Evolutionary conservation across 2,113 vertebrate species (phyloP).

Genomic region (Geothlypis trichas): DNA sequence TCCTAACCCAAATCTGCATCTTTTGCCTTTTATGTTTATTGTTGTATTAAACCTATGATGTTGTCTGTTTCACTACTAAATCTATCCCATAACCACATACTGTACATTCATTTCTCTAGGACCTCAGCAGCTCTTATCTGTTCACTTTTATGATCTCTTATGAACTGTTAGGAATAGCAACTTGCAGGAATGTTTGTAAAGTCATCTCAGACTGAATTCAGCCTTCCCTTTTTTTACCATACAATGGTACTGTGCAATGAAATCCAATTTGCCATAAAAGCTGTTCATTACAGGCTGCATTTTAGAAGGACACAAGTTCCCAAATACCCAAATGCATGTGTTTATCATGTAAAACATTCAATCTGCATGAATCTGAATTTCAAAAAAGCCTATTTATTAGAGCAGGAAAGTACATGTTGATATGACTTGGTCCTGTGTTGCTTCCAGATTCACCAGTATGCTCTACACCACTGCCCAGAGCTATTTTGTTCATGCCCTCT

Average conservation of each 20-base stretch:
- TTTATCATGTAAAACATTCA: constrained; percentile 33
- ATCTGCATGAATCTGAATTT: constrained; percentile 51
- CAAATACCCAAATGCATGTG: neutral
- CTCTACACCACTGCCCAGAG: neutral
- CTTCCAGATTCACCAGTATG: neutral
- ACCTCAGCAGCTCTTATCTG: constrained; percentile 67
- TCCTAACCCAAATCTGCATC: constrained; percentile 56
- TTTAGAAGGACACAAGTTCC: constrained; percentile 37
- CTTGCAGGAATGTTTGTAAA: constrained; percentile 69
- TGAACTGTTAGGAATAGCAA: constrained; percentile 71
- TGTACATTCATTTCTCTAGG: constrained; percentile 66
- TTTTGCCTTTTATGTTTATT: constrained; percentile 58
- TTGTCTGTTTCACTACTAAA: constrained; percentile 51
- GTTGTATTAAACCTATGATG: constrained; percentile 27
- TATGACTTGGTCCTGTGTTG: neutral
- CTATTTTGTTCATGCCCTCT: neutral
- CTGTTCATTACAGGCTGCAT: constrained; percentile 51
- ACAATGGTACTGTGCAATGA: neutral
- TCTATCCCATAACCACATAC: constrained; percentile 62
- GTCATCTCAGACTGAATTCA: constrained; percentile 48
- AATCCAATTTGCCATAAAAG: constrained; percentile 38
- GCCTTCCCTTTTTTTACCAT: constrained; percentile 43
- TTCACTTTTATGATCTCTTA: constrained; percentile 71
- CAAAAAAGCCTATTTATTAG: constrained; percentile 31
- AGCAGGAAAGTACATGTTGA: neutral